Base-by-base conservation (phyloP, 2,888 invertebrate species). In the Sclerodermus sp. region DNA sequence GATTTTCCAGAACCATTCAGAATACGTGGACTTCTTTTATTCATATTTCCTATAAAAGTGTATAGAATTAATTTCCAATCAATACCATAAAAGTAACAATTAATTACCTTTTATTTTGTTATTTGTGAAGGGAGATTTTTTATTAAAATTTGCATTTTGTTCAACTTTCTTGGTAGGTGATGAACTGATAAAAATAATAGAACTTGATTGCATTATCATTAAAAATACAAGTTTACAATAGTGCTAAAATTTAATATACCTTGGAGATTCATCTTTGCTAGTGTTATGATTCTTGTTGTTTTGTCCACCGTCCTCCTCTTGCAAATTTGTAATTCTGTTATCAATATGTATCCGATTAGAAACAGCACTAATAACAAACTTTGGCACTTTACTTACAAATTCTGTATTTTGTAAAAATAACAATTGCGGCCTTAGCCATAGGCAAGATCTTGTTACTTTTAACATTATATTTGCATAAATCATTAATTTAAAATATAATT, bases 301-400 rank as follows among this genome's bases (percentile, higher is more conserved):
- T 38, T 73, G 60, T 49, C 72, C 72, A 4, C 57, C 53, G 44
- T 53, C 40, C 32, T 57, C 50, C 17, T 55, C 56, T 16, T 66
- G 60, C 18, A 54, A 45, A 12, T 10, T 42, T 29, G 40, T 47
- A 38, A 46, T 50, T 49, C 55, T 66, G 45, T 54, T 64, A 49
- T 57, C 57, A 46, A 64, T 42, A 57, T 53, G 53, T 49, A 66
- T 55, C 43, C 54, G 51, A 60, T 72, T 68, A 61, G 55, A 58
- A 57, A 62, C 16, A 55, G 43, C 49, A 47, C 51, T 52, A 45
- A 60, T 16, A 43, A 51, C 5, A 34, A 9, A 37, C 12, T 18
- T 15, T n/a, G 2, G 16, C 42, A 45, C 39, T 51, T 50, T 42
- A 38, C 31, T 41, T 14, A 46, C 4, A 9, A 49, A 34, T 37